Percentiles rank a stretch among this genome's conserved stretches.
These are phyloP conservation scores for Oplegnathus fasciatus DNA, from an alignment of 2,113 vertebrate genomes.

Conservation along the genomic window DNA sequence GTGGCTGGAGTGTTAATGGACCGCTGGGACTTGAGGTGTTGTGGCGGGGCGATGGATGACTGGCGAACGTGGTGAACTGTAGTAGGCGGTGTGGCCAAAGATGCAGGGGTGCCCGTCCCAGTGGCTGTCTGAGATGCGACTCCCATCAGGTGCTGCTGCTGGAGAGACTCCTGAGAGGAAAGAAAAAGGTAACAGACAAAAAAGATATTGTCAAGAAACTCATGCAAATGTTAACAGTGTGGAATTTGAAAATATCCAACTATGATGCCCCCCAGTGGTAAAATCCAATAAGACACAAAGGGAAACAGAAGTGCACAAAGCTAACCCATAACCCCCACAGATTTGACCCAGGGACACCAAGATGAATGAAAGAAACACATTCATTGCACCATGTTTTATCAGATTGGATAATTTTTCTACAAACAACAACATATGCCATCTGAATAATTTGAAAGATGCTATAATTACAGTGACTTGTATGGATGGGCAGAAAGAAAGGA, in stretches of 20 bases:
- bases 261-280: background rate
- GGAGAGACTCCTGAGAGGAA: conserved; percentile 81
- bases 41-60: conserved; percentile 79
- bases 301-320: background rate
- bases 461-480: background rate
- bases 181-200: background rate
- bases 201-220: background rate
- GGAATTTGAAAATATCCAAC: background rate
- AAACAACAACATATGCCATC: background rate
- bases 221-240: background rate
- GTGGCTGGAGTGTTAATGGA: conserved; percentile 83
- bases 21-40: conserved; percentile 84
- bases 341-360: background rate
- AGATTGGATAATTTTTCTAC: background rate
- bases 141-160: conserved; percentile 86
- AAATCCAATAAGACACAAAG: conserved; percentile 16
- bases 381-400: background rate
- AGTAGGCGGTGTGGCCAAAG: conserved; percentile 85
- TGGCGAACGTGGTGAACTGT: conserved; percentile 85
- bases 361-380: background rate
- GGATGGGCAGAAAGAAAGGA: background rate
- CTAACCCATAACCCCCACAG: too few species aligned
- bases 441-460: background rate
- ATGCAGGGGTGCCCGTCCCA: conserved; percentile 83
- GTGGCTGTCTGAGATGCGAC: conserved; percentile 80